phyloP scores from a whole-genome alignment of 2,888 invertebrate genomes.

The Drosophila kambysellisi region DNA sequence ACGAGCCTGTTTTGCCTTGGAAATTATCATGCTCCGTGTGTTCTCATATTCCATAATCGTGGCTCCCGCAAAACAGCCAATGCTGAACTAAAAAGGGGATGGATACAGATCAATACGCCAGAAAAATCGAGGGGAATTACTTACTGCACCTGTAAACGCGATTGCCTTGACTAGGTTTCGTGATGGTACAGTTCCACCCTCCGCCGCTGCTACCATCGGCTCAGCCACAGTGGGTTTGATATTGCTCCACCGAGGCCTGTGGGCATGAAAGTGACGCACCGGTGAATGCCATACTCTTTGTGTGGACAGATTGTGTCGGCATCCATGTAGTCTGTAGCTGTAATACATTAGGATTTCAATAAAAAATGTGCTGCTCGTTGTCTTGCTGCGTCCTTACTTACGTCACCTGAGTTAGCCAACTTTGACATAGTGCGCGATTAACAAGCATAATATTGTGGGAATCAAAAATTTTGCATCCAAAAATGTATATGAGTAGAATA shows the following conservation, averaged over 20 bases:
- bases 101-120: not conserved
- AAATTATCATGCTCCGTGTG: slow-evolving; percentile 78
- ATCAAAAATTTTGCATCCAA: slow-evolving; percentile 73
- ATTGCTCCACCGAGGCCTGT: slow-evolving; percentile 50
- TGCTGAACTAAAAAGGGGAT: slow-evolving; percentile 86
- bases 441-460: slow-evolving; percentile 70
- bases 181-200: slow-evolving; percentile 67
- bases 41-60: slow-evolving; percentile 96
- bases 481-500: slow-evolving; percentile 42
- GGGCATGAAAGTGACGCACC: slow-evolving; percentile 52
- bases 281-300: slow-evolving; percentile 34
- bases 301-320: slow-evolving; percentile 37
- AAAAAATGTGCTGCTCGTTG: not conserved
- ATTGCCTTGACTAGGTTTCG: slow-evolving; percentile 80
- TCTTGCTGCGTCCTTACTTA: slow-evolving; percentile 53
- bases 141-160: slow-evolving; percentile 82
- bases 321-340: slow-evolving; percentile 60
- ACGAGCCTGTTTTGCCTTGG: slow-evolving; percentile 85
- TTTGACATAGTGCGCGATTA: slow-evolving; percentile 69
- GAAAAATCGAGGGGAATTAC: not conserved
- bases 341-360: slow-evolving; percentile 8
- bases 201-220: slow-evolving; percentile 46
- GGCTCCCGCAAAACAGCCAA: slow-evolving; percentile 90
- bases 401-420: slow-evolving; percentile 73
- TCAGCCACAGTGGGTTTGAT: slow-evolving; percentile 46